Evolutionary conservation across 2,113 vertebrate species (phyloP).

Genomic region (Anhinga rufa): DNA sequence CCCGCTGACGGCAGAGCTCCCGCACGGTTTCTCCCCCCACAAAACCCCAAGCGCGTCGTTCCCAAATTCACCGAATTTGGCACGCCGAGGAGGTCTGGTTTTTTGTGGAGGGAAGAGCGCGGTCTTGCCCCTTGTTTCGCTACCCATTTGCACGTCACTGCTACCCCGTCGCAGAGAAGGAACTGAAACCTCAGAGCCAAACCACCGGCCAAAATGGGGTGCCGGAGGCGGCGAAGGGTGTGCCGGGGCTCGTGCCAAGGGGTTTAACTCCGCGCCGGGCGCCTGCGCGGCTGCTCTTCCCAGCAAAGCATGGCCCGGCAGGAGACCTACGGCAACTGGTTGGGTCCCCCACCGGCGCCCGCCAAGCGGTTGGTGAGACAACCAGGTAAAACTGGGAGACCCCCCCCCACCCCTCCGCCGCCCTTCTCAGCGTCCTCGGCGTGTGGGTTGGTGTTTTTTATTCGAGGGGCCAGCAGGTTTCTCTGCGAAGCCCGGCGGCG

Average conservation of each 20-base stretch:
- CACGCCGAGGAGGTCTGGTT: not conserved
- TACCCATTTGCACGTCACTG: not conserved
- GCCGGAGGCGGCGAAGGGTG: not conserved
- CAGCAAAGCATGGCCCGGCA: not conserved
- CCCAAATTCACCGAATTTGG: not conserved
- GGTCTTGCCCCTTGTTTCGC: not conserved
- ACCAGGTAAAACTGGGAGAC: not conserved
- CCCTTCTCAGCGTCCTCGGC: no score
- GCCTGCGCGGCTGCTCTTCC: not conserved
- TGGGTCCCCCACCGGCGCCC: not conserved
- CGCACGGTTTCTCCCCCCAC: fast-evolving
- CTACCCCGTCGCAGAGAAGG: not conserved
- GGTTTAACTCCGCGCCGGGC: not conserved
- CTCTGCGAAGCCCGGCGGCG: fast-evolving
- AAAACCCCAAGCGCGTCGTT: fast-evolving
- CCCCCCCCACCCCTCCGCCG: no score
- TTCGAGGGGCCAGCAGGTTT: fast-evolving
- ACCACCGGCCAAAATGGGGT: not conserved
- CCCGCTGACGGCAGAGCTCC: not conserved
- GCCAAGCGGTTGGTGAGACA: not conserved
- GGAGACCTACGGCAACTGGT: not conserved
- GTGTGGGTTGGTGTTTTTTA: fast-evolving
- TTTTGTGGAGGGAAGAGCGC: not conserved
- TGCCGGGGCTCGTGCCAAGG: not conserved
- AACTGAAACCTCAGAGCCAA: not conserved